Base-by-base conservation (phyloP, 2,888 invertebrate species). In the Campoletis raptor region DNA sequence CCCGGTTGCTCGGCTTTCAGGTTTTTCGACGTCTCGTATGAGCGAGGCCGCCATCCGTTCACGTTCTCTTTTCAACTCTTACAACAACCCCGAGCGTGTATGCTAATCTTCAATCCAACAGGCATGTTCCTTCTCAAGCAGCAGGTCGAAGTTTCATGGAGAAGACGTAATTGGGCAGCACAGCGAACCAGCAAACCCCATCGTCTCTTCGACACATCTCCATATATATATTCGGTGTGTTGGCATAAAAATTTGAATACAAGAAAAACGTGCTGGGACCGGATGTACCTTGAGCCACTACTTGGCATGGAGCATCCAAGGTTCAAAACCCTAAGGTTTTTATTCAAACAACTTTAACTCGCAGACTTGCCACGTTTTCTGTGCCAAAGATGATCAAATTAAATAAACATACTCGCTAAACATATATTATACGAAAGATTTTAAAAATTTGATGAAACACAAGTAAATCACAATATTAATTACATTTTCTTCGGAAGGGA, bases 31-130 rank as follows among this genome's bases (percentile, higher is more conserved):
- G 78, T 73, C 74, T 85, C 80, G 37, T 74, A 57, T 37, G 12
- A 21, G 24, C 61, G 21, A 66, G 73, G 61, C 79, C 64, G 40
- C 78, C 76, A 74, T 61, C 78, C 83, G 61, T 87, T 89, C 86
- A 89, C 88, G 89, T 87, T 90, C 88, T 88, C 69, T 67, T 54
- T 69, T 82, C 81, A 64, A 76, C 80, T 73, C 64, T 79, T 36
- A 2, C 79, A 45, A 81, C 54, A n/a, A 36, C 37, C 37, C 72
- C 85, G 89, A 87, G 88, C 89, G 85, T 81, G 89, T 90, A 91
- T 92, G 91, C 91, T 91, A 92, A 93, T 92, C 89, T 89, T 86
- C 73, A 10, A 57, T 77, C 48, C 82, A 81, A 67, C 81, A 74
- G 81, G 74, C 40, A 74, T 74, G 40, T 42, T 37, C 72, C 48